Percentiles rank a stretch among this genome's conserved stretches.
These are phyloP conservation scores for Callipepla californica DNA, from an alignment of 2,113 vertebrate genomes.

Conservation along the genomic window DNA sequence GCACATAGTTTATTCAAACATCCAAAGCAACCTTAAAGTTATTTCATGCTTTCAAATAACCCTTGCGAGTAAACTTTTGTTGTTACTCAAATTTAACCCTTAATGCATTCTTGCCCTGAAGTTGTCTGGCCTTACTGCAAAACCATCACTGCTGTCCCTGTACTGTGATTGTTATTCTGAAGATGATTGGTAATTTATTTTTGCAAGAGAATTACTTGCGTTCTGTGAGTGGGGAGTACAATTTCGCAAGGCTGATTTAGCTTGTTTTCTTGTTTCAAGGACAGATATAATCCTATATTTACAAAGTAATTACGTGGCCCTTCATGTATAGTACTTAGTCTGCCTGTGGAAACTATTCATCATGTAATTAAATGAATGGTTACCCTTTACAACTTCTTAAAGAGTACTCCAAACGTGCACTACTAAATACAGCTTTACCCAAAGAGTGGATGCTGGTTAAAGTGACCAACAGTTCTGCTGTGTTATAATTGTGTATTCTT, in stretches of 20 bases:
- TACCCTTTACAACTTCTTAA: background rate
- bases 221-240: background rate
- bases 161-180: background rate
- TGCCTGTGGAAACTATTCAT: slow-evolving; percentile 13
- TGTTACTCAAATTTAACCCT: background rate
- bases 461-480: slow-evolving; percentile 3
- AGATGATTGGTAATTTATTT: slow-evolving; percentile 11
- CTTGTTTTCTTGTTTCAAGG: slow-evolving; percentile 57
- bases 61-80: background rate
- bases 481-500: background rate
- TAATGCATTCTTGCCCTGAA: background rate
- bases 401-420: background rate
- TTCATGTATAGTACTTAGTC: slow-evolving; percentile 18
- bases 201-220: slow-evolving; percentile 15
- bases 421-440: slow-evolving; percentile 15
- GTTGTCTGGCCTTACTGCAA: background rate
- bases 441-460: background rate
- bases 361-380: slow-evolving; percentile 3
- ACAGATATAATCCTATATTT: slow-evolving; percentile 58
- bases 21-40: background rate
- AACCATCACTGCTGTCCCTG: background rate
- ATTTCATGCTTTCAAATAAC: background rate
- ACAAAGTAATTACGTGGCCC: slow-evolving; percentile 39
- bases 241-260: slow-evolving; percentile 33
- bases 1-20: background rate